Base-by-base conservation (phyloP, 64 coral and sea anemone genomes). In the Actinia equina region DNA sequence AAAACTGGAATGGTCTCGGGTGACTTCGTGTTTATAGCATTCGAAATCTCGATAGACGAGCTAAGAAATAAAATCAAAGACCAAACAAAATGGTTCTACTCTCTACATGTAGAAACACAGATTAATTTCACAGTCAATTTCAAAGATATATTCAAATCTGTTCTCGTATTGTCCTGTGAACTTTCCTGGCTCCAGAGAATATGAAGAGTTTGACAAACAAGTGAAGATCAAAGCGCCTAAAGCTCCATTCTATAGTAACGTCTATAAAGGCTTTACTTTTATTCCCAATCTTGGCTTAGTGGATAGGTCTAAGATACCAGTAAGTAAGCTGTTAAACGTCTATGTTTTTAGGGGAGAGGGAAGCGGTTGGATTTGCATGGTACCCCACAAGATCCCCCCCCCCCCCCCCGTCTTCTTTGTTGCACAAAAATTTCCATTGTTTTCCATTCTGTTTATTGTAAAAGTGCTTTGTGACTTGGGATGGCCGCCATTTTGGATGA, bases 1-100 rank as follows among this genome's bases (percentile, higher is more conserved):
- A 78, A 95, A 59, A 76, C 92, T 0, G 93, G 83, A 17, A 99
- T 99, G 97, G 87, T 88, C 49, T 84, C 94, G 12, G 97, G 97
- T 5, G 91, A 92, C 49, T 99, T 77, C 77, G 93, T 83, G 0
- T 99, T 99, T 55, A 93, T 99, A 26, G 77, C 87, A 23, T 88
- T 99, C 26, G 64, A 90, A n/a, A 19, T 99, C 7, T 77, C 94
- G 59, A 82, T 92, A 9, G 74, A 90, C 7, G 67, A 55, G 1
- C 79, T 94, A 8, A 17, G 56, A 2, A 53, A 55, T 20, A 87
- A 84, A 41, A 14, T 74, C 13, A 83, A 19, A 49, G 76, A 83
- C 12, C 88, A 74, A 7, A 5, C 2, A 1, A 13, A 85, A 22
- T 91, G 86, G 89, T 92, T 98, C 58, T 7, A 43, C 2, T 90